Conservation (phyloP, 2,888 invertebrate genomes). For the Stenotaenia linearis region DNA sequence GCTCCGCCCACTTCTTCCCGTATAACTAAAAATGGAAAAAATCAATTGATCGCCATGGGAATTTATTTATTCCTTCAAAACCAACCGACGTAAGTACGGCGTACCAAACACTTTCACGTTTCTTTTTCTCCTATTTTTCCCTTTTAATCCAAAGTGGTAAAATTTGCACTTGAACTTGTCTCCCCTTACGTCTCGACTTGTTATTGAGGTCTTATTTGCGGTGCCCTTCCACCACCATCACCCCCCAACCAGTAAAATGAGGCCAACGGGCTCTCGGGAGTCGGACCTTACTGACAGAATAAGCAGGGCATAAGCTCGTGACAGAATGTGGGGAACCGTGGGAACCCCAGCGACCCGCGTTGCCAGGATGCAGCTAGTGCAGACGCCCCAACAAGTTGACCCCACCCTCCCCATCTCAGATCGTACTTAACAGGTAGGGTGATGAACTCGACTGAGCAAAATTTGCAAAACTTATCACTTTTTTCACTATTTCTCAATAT, state of each 20-base stretch:
- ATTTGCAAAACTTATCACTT: too few relatives aligned
- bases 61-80: not conserved
- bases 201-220: constrained; percentile 10
- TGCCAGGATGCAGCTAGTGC: constrained; percentile 30
- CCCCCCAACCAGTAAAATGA: not conserved
- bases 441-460: not conserved
- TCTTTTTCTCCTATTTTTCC: not conserved
- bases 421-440: constrained; percentile 6
- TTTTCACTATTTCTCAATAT: too few relatives aligned
- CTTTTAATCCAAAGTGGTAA: not conserved
- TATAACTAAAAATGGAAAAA: not conserved
- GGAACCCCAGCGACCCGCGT: constrained; percentile 30
- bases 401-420: constrained; percentile 12
- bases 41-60: not conserved
- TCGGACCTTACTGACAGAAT: constrained; percentile 16
- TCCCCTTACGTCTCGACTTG: not conserved
- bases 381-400: constrained; percentile 24
- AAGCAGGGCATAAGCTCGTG: constrained; percentile 21
- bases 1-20: not conserved
- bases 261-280: constrained; percentile 18
- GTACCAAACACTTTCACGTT: not conserved
- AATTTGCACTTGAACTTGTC: not conserved
- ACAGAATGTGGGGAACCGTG: constrained; percentile 33
- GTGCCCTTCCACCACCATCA: not conserved
- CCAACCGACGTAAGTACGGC: too few relatives aligned